Evolutionary conservation across 2,888 invertebrate genomes (phyloP), one percentile per base, ranked within the genome.

Genomic region (Drosophila kambysellisi): DNA sequence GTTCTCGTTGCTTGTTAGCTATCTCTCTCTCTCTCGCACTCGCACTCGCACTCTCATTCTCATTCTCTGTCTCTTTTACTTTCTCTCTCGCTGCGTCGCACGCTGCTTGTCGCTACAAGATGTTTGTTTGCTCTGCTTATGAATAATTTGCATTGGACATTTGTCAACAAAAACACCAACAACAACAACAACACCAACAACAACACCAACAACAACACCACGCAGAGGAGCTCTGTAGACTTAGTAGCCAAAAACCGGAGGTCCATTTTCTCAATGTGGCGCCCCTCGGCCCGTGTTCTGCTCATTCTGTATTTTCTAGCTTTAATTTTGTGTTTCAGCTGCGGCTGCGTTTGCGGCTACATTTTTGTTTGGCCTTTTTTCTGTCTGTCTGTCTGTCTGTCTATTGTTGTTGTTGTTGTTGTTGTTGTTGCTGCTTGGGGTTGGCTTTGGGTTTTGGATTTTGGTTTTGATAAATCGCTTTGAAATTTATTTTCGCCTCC

Each of bases 401-500:
- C 25, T 25, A 2, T 25, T 2, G n/a, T n/a, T 25, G 25, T 8
- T 30, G 54, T 7, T 39, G 58, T 39, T 58, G 46, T 51, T 61
- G 48, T 39, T 39, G 46, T 29, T 35, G 59, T 11, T 30, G 54
- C 29, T 30, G 51, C 30, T n/a, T 17, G 30, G 30, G 41, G 32
- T 63, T 63, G 66, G 63, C 54, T 54, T 70, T 70, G 64, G 57
- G 56, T 69, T 61, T 60, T 32, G 81, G 65, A 74, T 65, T 71
- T 74, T 75, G 70, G 73, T 78, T 82, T 84, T 84, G 85, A 84
- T 87, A 88, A 84, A 84, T 84, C 71, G 83, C 86, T 69, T 83
- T 81, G 83, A 81, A 83, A 83, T 83, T 83, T 85, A 79, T 83
- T 83, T 82, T 67, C 57, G 54, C 57, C 61, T 35, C 52, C 76